These are phyloP conservation scores for Ptiloglossa arizonensis DNA, from an alignment of 1,140 invertebrate genomes.

Conservation along the genomic window DNA sequence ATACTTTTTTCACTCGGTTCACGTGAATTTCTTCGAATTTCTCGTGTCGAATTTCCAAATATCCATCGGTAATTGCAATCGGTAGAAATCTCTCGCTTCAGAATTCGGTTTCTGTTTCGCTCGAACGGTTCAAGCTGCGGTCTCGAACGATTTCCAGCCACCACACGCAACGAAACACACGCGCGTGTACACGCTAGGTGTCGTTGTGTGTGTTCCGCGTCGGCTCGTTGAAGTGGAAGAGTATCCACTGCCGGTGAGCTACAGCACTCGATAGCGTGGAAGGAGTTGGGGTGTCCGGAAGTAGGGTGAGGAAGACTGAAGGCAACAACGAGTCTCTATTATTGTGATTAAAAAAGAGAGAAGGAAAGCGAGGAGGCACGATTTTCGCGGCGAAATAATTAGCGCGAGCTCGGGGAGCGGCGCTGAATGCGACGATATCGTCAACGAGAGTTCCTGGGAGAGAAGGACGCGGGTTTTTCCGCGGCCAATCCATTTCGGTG, in stretches of 20 bases:
- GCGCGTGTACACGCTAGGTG: too few relatives aligned
- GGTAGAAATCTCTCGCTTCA: too few relatives aligned
- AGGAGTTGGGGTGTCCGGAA: constrained; percentile 13
- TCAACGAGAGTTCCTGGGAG: not conserved
- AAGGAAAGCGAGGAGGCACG: not conserved
- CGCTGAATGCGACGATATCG: not conserved
- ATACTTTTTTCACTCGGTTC: not conserved
- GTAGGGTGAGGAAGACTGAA: constrained; percentile 34
- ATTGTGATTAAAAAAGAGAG: constrained; percentile 17
- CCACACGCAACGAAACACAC: too few relatives aligned
- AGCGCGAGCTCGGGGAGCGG: not conserved
- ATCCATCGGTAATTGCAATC: too few relatives aligned
- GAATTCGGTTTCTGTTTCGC: not conserved
- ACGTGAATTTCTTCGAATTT: not conserved
- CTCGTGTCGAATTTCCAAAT: too few relatives aligned
- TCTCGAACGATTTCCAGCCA: too few relatives aligned
- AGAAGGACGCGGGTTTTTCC: not conserved
- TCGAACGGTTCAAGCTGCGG: not conserved
- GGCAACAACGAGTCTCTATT: constrained; percentile 34
- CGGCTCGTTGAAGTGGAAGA: constrained; percentile 15
- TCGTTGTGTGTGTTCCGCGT: not conserved
- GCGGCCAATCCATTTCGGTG: constrained; percentile 1
- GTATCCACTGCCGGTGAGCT: not conserved
- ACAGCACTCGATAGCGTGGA: constrained; percentile 3
- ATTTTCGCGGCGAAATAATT: constrained; percentile 30